Conservation (phyloP, 2,113 vertebrate species). For the Paralichthys olivaceus region DNA sequence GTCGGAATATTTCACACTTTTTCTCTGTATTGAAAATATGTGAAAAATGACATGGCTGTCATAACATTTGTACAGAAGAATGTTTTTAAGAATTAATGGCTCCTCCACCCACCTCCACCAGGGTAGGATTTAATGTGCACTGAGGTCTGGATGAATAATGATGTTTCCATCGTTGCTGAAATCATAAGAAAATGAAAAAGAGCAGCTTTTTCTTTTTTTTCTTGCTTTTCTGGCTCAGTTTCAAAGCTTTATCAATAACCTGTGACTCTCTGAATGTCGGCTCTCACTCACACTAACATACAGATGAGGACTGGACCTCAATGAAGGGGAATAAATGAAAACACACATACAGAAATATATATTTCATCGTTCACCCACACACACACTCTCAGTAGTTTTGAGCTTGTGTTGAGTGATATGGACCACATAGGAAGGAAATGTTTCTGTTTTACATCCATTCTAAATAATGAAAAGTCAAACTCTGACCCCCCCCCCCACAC, state of each 20-base stretch:
- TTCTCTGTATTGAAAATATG: conserved; percentile 57
- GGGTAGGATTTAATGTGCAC: conserved; percentile 38
- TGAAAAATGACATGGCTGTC: conserved; percentile 71
- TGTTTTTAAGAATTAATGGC: conserved; percentile 58
- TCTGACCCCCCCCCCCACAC: conserved; percentile 9
- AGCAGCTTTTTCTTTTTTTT: not conserved
- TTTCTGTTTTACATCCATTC: conserved; percentile 59
- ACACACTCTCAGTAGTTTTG: not conserved
- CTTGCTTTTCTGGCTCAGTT: conserved; percentile 8
- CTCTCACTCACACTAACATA: not conserved
- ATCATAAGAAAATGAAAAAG: conserved; percentile 11
- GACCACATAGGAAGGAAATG: conserved; percentile 64
- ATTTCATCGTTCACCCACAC: not conserved
- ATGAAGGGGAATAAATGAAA: conserved; percentile 19
- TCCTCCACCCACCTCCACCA: conserved; percentile 34
- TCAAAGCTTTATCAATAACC: conserved; percentile 41
- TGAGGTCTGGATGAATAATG: conserved; percentile 59
- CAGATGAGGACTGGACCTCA: conserved; percentile 1
- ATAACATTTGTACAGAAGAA: conserved; percentile 74
- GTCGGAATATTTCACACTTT: conserved; percentile 58
- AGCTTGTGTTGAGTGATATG: conserved; percentile 54
- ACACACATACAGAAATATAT: conserved; percentile 11
- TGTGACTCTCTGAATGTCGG: conserved; percentile 9
- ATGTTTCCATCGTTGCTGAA: conserved; percentile 31
- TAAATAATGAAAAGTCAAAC: conserved; percentile 55